A percentile compares a stretch with the other conserved stretches of the same genome.
Conservation (phyloP, 2,113 vertebrate species). For the Bujurquina vittata region DNA sequence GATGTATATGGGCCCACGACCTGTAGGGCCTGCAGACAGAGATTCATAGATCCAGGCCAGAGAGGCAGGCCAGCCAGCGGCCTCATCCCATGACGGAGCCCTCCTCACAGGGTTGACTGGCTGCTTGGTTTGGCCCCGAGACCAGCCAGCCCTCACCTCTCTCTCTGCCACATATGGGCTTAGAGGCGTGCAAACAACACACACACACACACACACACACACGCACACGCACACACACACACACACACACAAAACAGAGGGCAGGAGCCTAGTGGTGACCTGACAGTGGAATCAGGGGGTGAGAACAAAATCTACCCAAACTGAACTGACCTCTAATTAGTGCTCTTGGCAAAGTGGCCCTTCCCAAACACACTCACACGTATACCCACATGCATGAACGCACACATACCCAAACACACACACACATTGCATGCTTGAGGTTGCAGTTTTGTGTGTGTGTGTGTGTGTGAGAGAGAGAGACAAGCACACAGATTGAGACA, state of each 20-base stretch:
- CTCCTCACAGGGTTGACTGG: constrained; percentile 57
- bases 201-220: constrained; percentile 29
- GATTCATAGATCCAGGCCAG: constrained; percentile 60
- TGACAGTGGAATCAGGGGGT: constrained; percentile 63
- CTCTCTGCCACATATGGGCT: constrained; percentile 65
- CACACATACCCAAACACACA: constrained; percentile 14
- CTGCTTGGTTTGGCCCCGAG: constrained; percentile 63
- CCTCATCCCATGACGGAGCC: constrained; percentile 55
- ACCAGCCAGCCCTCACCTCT: constrained; percentile 64
- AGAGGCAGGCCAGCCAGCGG: constrained; percentile 55
- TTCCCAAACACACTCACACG: constrained; percentile 61
- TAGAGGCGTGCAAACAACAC: constrained; percentile 21
- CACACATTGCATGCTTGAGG: background rate
- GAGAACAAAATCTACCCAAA: constrained; percentile 73
- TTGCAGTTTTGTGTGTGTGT: constrained; percentile 29
- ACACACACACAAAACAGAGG: constrained; percentile 14
- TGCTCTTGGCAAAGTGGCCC: constrained; percentile 81
- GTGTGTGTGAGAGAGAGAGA: background rate
- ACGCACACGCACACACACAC: constrained; percentile 1
- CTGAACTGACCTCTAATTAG: constrained; percentile 83
- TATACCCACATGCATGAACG: constrained; percentile 25
- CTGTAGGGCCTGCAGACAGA: constrained; percentile 57
- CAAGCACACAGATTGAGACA: constrained; percentile 28
- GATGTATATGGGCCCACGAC: constrained; percentile 45
- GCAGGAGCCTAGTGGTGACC: constrained; percentile 57